These are phyloP conservation scores for Crocallis elinguaria DNA, from an alignment of 2,888 invertebrate genomes.

Conservation along the genomic window DNA sequence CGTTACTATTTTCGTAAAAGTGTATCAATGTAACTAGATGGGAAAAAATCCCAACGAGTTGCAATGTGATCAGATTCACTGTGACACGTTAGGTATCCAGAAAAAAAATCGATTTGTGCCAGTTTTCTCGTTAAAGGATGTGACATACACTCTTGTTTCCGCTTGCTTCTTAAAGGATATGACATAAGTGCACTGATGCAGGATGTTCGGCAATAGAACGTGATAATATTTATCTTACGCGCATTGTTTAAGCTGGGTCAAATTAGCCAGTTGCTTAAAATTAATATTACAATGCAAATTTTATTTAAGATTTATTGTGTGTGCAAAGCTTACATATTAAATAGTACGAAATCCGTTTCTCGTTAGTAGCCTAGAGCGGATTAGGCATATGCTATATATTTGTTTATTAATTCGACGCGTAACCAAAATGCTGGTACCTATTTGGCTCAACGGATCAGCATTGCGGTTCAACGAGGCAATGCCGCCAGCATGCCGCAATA, in stretches of 20 bases:
- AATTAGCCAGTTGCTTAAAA: not conserved
- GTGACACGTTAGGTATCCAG: too few relatives aligned
- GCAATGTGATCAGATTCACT: too few relatives aligned
- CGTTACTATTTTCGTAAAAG: too few relatives aligned
- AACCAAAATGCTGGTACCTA: too few relatives aligned
- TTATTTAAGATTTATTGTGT: not conserved
- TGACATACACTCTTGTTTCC: too few relatives aligned
- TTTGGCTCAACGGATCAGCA: too few relatives aligned
- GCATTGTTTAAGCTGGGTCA: conserved; percentile 27
- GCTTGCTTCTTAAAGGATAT: conserved; percentile 30
- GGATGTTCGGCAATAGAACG: conserved; percentile 30
- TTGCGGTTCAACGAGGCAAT: too few relatives aligned
- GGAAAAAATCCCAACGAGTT: too few relatives aligned
- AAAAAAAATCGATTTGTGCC: not conserved
- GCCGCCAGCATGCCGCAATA: too few relatives aligned
- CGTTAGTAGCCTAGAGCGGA: too few relatives aligned
- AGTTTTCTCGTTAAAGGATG: conserved; percentile 28
- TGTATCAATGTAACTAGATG: too few relatives aligned
- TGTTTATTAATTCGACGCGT: too few relatives aligned
- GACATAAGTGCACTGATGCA: conserved; percentile 29
- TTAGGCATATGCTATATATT: not conserved
- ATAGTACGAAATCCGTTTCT: not conserved
- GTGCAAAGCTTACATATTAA: not conserved
- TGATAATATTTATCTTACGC: conserved; percentile 30
- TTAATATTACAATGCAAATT: not conserved